Evolutionary conservation across 2,797 vertebrate genomes (phyloP), one percentile per base, ranked within the genome.

Genomic region (Enteromius afrohamiltoni): DNA sequence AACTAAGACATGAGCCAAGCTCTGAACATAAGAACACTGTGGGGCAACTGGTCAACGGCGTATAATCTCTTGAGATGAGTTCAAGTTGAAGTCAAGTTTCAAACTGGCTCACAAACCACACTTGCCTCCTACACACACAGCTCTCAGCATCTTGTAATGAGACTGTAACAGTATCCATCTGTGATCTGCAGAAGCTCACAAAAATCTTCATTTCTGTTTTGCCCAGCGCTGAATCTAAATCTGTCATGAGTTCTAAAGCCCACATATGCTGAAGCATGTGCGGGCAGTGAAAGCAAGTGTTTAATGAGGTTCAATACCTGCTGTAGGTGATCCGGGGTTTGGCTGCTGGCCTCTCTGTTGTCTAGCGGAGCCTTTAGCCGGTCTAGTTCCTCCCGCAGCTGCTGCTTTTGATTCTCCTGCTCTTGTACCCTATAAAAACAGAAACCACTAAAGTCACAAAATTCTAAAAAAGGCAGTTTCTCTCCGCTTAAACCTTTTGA

Each of bases 401-500:
- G 90, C 83, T 93, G 92, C 83, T 94, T 95, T 91, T 94, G 91
- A 85, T 93, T 90, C 91, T 96, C 95, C 88, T 95, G 91, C 88
- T 97, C 94, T 29, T 93, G 93, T 85, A 95, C 94, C 91, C 96
- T 98, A 85, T 5, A 84, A 70, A 19, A 19, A 23, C 1, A 17
- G 47, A 65, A 64, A 47, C 19, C 29, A 71, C 14, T 7, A n/a
- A 58, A 64, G 29, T 60, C 13, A 79, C 42, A 34, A 37, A 67
- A 65, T 11, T 49, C 62, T 7, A 34, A 40, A 21, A 70, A 45
- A 29, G 13, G 37, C 7, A 0, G 13, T 67, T 23, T 62, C 16
- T 70, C 2, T 9, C 13, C 2, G 1, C 55, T 23, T 60, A 60
- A 26, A 26, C 10, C 23, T 60, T 26, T 60, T 60, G n/a, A 26